Conservation (phyloP, 2,113 vertebrate species). For the Choloepus hoffmanni region DNA sequence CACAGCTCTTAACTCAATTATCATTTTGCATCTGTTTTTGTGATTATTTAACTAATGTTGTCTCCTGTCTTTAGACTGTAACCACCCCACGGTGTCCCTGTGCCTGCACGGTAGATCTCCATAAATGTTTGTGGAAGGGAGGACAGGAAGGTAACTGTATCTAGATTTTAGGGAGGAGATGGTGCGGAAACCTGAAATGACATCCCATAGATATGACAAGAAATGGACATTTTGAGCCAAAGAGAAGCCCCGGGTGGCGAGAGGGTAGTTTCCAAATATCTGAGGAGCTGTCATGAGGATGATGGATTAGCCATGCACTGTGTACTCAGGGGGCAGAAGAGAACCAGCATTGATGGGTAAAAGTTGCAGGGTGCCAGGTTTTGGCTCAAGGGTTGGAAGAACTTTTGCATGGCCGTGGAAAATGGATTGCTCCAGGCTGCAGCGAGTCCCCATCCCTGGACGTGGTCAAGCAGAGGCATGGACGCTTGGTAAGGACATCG, state of each 20-base stretch:
- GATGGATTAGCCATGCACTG: not conserved
- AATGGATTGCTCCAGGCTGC: not conserved
- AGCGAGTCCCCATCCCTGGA: not conserved
- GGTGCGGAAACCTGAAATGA: not conserved
- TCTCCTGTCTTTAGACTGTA: not conserved
- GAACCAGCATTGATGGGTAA: not conserved
- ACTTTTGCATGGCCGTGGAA: not conserved
- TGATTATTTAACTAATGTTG: not conserved
- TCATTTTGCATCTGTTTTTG: not conserved
- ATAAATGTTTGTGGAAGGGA: not conserved
- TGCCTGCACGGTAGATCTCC: not conserved
- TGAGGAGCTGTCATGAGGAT: not conserved
- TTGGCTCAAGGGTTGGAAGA: not conserved
- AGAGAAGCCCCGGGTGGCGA: not conserved
- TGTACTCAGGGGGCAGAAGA: not conserved
- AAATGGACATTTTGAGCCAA: not conserved
- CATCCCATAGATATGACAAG: not conserved
- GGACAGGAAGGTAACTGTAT: not conserved
- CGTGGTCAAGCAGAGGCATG: not conserved
- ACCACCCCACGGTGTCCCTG: not conserved
- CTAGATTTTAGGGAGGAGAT: constrained; percentile 18
- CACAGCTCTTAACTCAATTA: not conserved
- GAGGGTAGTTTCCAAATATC: not conserved
- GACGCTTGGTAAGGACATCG: not conserved
- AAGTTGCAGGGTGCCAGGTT: not conserved